A percentile compares a stretch with the other conserved stretches of the same genome.
Conservation (phyloP, 2,888 invertebrate genomes). For the Asteroscopus sphinx region DNA sequence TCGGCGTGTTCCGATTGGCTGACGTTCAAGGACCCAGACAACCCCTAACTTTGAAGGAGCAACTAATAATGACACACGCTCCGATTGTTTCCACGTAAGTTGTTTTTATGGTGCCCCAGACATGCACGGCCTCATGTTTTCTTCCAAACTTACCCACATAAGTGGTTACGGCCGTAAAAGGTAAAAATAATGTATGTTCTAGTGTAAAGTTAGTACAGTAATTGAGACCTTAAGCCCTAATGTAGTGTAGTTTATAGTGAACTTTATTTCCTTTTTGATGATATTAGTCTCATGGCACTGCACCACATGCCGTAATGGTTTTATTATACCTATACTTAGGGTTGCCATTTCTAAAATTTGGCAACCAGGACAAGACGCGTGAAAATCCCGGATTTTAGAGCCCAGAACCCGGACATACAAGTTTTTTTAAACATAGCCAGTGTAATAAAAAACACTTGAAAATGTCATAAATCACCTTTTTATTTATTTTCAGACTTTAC, state of each 20-base stretch:
- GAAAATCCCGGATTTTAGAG: no score
- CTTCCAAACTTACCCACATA: conserved; percentile 13
- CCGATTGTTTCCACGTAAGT: conserved; percentile 54
- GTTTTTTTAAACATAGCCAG: no score
- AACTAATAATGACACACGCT: conserved; percentile 61
- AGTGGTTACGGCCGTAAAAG: conserved; percentile 28
- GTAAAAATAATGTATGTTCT: conserved; percentile 29
- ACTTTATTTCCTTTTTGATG: conserved; percentile 14
- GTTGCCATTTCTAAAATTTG: no score
- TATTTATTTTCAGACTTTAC: no score
- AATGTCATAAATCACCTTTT: no score
- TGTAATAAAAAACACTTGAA: no score
- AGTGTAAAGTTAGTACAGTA: conserved; percentile 15
- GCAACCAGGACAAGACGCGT: no score
- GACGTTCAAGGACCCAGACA: conserved; percentile 61
- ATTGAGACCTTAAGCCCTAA: conserved; percentile 26
- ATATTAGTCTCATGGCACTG: conserved; percentile 12
- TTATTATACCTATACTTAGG: no score
- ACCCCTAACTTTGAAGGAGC: conserved; percentile 62
- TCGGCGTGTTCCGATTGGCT: conserved; percentile 57
- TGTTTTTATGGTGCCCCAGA: conserved; percentile 34
- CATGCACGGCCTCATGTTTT: conserved; percentile 25
- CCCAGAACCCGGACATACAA: no score
- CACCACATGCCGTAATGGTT: conserved; percentile 20
- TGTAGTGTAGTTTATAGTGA: conserved; percentile 15